phyloP scores from a whole-genome alignment of 2,797 vertebrate species.

The Tapera naevia region DNA sequence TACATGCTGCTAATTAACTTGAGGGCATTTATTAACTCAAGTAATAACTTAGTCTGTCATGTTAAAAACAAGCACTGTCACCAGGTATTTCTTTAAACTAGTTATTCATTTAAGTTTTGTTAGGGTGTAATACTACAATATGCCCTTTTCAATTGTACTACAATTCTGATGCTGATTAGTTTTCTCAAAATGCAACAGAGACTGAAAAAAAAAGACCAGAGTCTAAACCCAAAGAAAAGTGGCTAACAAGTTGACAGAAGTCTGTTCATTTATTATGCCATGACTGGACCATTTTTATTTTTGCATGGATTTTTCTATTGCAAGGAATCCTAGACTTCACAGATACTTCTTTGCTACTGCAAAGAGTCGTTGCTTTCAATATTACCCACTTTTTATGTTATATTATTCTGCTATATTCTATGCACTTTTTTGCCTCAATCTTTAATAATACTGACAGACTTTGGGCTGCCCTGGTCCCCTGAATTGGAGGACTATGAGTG shows the following conservation, averaged over 20 bases:
- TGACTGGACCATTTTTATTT: not conserved
- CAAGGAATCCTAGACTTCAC: not conserved
- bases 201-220: not conserved
- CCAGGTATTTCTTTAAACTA: conserved; percentile 21
- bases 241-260: not conserved
- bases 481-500: rapidly evolving
- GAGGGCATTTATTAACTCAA: conserved; percentile 23
- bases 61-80: conserved; percentile 1
- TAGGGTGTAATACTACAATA: conserved; percentile 3
- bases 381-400: not conserved
- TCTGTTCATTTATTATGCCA: not conserved
- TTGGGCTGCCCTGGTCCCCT: not conserved
- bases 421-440: not conserved
- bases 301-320: not conserved
- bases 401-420: not conserved
- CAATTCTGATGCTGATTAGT: conserved; percentile 2
- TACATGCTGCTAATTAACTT: not conserved
- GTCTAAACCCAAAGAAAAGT: not conserved
- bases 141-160: conserved; percentile 14
- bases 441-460: not conserved
- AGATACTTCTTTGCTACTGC: not conserved
- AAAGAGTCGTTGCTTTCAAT: not conserved
- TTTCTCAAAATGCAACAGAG: not conserved
- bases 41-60: not conserved
- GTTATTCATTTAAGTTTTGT: conserved; percentile 17